Percentiles rank a stretch among this genome's conserved stretches.
Conservation (phyloP, 2,888 invertebrate genomes). For the Acanthosepion lycidas region DNA sequence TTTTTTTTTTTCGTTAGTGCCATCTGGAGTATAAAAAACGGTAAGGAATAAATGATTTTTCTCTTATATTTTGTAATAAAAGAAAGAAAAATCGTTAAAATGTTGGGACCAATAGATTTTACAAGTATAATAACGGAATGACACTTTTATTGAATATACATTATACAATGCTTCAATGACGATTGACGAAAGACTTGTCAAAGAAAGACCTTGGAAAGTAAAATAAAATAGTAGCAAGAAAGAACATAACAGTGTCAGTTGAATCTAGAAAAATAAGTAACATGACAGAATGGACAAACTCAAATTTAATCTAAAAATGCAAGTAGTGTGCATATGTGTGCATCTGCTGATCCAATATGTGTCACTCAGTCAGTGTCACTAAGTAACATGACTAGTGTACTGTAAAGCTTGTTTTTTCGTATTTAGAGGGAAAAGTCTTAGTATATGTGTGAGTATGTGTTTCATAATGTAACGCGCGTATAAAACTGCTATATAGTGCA, state of each 20-base stretch:
- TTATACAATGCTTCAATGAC: no score
- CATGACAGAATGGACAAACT: background rate
- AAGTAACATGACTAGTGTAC: background rate
- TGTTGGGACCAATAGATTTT: background rate
- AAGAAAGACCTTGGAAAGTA: no score
- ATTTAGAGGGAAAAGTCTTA: background rate
- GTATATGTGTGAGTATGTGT: background rate
- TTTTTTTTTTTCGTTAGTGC: background rate
- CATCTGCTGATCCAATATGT: background rate
- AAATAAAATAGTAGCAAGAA: background rate
- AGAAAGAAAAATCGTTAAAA: conserved; percentile 5
- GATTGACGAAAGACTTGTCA: no score
- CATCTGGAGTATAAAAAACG: background rate
- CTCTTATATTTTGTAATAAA: background rate
- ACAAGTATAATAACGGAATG: no score
- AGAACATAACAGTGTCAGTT: background rate
- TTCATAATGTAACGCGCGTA: background rate
- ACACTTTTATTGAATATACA: no score
- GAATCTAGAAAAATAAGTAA: no score
- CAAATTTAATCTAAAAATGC: background rate
- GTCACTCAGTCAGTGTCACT: no score
- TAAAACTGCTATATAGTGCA: no score
- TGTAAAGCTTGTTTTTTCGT: no score
- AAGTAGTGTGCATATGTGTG: background rate
- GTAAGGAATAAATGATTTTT: conserved; percentile 9